Evolutionary conservation across 2,797 vertebrate genomes (phyloP), one percentile per base, ranked within the genome.

Genomic region (Pogonophryne albipinna): DNA sequence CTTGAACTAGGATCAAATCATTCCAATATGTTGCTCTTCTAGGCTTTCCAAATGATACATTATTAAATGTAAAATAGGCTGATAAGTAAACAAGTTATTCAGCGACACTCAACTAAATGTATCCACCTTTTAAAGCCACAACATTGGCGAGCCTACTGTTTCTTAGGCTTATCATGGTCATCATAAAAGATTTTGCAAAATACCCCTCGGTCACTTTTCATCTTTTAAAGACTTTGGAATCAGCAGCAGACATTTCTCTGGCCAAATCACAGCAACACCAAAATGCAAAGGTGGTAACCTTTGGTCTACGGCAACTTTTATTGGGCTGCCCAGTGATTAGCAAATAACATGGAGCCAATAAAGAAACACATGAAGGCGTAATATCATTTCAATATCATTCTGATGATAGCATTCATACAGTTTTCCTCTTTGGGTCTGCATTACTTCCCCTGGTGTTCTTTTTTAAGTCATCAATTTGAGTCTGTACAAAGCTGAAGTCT

Each of bases 391-490:
- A 38, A 38, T 38, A 38, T 8, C 34, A 38, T 9, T 38, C 34
- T 9, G 57, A 49, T 74, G 77, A 77, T 67, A 74, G 66, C 65
- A 65, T 67, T 81, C 63, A 67, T 85, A 66, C 81, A 82, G 83
- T 76, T 80, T 76, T 83, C 71, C 75, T 71, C 66, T 60, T 63
- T 19, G 59, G 45, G 41, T 79, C 83, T 84, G 76, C 68, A 76
- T 81, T 66, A 50, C 68, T 69, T 56, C 63, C 74, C 68, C 31
- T 60, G 3, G 16, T 59, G 53, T 74, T 41, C 49, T 19, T 56
- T 73, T 44, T 76, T 58, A 66, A 66, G 55, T 75, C 68, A 41
- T 66, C 53, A 50, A 49, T 73, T 56, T 66, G 46, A 58, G 46
- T 66, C 50, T 65, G 55, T 17, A 19, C 34, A 58, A 15, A n/a